Percentiles rank a stretch among this genome's conserved stretches.
Evolutionary conservation across 2,888 invertebrate species (phyloP).

Genomic region (Drosophila mimica): DNA sequence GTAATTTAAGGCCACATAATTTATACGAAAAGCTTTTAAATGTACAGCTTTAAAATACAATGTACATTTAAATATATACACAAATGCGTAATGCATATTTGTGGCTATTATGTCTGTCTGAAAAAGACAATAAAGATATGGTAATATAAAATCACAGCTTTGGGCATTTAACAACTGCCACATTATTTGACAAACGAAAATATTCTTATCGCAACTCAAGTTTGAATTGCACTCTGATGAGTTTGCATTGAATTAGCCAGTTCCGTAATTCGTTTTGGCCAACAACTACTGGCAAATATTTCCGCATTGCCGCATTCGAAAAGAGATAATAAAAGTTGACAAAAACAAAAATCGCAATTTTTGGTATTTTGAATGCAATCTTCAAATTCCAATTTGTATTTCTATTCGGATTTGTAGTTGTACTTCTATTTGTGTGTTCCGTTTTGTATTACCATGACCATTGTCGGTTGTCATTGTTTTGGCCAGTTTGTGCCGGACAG

Average conservation of each 20-base stretch:
- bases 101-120: background rate
- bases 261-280: slow-evolving; percentile 41
- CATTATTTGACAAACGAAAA: slow-evolving; percentile 15
- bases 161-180: slow-evolving; percentile 8
- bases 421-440: slow-evolving; percentile 11
- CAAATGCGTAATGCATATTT: slow-evolving; percentile 1
- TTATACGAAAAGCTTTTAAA: slow-evolving; percentile 40
- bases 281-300: slow-evolving; percentile 26
- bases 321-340: slow-evolving; percentile 38
- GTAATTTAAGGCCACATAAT: slow-evolving; percentile 49
- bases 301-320: slow-evolving; percentile 29
- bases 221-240: slow-evolving; percentile 42
- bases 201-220: slow-evolving; percentile 28
- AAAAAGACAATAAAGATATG: slow-evolving; percentile 30
- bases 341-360: slow-evolving; percentile 20
- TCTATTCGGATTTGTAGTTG: background rate
- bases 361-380: slow-evolving; percentile 39
- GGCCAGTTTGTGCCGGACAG: slow-evolving; percentile 2
- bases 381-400: slow-evolving; percentile 27
- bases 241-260: slow-evolving; percentile 39
- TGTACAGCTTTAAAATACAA: slow-evolving; percentile 28
- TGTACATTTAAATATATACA: background rate
- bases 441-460: slow-evolving; percentile 14
- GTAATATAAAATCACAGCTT: slow-evolving; percentile 21
- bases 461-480: background rate